Conservation (phyloP, 2,113 vertebrate species). For the Zosterops lateralis region DNA sequence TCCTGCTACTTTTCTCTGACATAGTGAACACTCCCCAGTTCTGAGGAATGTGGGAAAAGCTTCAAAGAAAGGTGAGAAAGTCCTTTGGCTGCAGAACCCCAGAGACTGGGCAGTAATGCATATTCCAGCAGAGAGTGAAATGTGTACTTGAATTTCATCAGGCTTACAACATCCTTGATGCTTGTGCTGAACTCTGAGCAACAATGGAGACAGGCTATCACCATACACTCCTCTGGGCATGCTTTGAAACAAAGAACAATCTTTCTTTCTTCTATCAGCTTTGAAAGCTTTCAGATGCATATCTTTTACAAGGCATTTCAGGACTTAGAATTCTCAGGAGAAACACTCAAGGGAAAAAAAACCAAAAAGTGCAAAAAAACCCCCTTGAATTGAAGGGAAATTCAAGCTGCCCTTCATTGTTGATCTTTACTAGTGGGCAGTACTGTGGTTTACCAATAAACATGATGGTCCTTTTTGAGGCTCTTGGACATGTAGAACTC, state of each 20-base stretch:
- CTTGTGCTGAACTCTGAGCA: background rate
- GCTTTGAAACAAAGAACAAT: background rate
- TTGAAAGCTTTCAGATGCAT: background rate
- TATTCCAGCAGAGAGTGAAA: conserved; percentile 20
- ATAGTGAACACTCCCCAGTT: background rate
- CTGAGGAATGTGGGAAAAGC: background rate
- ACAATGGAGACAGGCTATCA: background rate
- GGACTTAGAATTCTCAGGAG: background rate
- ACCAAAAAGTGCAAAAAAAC: accelerated
- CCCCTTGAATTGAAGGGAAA: background rate
- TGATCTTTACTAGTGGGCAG: background rate
- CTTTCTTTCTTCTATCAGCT: background rate
- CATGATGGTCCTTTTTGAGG: background rate
- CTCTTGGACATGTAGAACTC: background rate
- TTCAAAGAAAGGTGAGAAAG: background rate
- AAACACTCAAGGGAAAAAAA: background rate
- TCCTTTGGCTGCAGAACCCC: background rate
- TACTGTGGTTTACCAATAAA: background rate
- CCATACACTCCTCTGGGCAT: background rate
- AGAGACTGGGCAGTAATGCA: background rate
- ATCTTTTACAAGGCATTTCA: background rate
- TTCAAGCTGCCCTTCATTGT: background rate
- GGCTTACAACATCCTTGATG: background rate
- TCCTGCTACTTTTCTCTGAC: background rate
- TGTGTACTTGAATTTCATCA: background rate